Percentiles rank a stretch among this genome's conserved stretches.
Evolutionary conservation across 2,113 vertebrate genomes (phyloP).

Genomic region (Cyanocitta stelleri): DNA sequence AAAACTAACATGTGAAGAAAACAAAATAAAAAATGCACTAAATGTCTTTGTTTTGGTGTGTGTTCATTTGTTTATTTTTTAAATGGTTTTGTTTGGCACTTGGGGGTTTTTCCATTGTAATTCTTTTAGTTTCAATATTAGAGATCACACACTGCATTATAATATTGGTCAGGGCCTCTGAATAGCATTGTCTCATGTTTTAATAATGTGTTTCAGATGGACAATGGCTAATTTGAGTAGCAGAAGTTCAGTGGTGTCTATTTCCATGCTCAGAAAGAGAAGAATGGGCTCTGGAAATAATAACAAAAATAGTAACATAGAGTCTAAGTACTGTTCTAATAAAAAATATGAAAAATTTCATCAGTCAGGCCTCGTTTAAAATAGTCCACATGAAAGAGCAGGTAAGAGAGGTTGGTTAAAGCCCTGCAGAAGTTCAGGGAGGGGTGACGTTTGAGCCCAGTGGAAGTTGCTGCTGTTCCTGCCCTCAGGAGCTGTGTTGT

Average conservation of each 20-base stretch:
- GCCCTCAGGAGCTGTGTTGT: neutral
- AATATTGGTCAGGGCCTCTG: neutral
- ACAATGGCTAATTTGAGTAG: conserved; percentile 23
- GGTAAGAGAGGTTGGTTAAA: neutral
- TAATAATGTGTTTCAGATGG: conserved; percentile 37
- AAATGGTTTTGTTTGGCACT: neutral
- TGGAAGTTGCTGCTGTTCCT: neutral
- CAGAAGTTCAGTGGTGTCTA: neutral
- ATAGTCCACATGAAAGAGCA: neutral
- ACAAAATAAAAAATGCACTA: neutral
- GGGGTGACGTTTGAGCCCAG: neutral
- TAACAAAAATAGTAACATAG: conserved; percentile 17
- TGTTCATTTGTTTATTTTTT: neutral
- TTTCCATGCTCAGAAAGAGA: conserved; percentile 1
- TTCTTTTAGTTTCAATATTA: neutral
- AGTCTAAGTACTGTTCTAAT: neutral
- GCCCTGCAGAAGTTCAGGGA: neutral
- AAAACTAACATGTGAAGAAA: neutral
- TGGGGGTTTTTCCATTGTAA: neutral
- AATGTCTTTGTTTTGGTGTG: neutral
- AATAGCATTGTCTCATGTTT: conserved; percentile 37
- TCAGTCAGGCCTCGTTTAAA: neutral
- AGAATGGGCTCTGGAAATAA: conserved; percentile 45
- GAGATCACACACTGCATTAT: neutral
- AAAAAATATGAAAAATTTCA: neutral